Evolutionary conservation across 2,888 invertebrate species (phyloP), one percentile per base, ranked within the genome.

Genomic region (Pharmacophagus antenor): DNA sequence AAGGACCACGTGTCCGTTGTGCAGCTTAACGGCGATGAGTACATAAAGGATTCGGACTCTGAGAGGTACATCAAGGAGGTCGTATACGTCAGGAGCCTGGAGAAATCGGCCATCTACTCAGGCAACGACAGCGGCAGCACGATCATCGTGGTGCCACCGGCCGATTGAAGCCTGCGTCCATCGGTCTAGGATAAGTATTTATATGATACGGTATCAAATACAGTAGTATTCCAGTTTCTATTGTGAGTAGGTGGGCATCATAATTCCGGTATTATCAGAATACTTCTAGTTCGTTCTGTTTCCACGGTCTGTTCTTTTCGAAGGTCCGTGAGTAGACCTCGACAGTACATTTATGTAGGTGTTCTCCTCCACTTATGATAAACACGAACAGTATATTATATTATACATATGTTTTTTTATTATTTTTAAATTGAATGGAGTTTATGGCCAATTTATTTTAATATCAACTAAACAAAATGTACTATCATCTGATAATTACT

Each of bases 1-100:
- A 80, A 79, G 22, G 82, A 83, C n/a, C 85, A 89, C 57, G 86
- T 90, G 0, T 88, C 89, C 0, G 88, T 89, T 0, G 85, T 90
- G 0, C 78, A 84, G 63, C 61, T 90, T 1, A 88, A 90, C 41
- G 89, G 89, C 0, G 81, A 87, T 31, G 88, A 88, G 31, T 67
- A 80, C 47, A 72, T 82, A 1, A 72, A 63, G 5, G 79, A 83
- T 41, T 72, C 79, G 0, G 73, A 76, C 1, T 75, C 82, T 0
- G 88, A 87, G 22, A 70, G 65, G 1, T 66, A 82, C 20, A 68
- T 84, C 0, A 82, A 80, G 51, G 88, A 89, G 58, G 74, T 87
- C 0, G 79, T 87, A 0, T 88, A 86, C 47, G 70, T 87, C 0
- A 82, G 73, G 47, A 82, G 75, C 70, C 71, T 88, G 59, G 88